These are phyloP conservation scores for Fistularia commersonii DNA, from an alignment of 2,797 vertebrate species.

Conservation along the genomic window DNA sequence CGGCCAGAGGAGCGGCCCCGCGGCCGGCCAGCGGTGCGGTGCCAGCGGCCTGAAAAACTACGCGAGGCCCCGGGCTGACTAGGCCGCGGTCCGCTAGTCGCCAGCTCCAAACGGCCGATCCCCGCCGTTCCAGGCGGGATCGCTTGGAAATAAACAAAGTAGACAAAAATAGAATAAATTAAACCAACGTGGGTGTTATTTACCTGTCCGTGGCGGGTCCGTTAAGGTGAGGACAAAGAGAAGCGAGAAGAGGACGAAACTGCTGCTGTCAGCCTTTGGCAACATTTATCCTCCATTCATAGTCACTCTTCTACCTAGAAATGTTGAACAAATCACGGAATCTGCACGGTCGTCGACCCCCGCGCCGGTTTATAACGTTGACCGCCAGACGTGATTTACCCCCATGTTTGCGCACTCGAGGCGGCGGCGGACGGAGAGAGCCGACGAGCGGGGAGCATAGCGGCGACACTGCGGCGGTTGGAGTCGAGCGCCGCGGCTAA, in stretches of 20 bases:
- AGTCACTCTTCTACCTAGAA: constrained; percentile 80
- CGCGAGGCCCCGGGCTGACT: constrained; percentile 33
- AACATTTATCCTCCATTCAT: constrained; percentile 99
- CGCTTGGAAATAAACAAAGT: not conserved
- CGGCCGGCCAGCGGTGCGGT: constrained; percentile 1
- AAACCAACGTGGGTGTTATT: constrained; percentile 24
- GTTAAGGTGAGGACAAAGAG: constrained; percentile 88
- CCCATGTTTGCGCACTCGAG: constrained; percentile 24
- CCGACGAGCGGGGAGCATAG: constrained; percentile 11
- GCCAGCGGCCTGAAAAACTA: constrained; percentile 20
- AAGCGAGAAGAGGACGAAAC: constrained; percentile 87
- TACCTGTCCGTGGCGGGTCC: constrained; percentile 93
- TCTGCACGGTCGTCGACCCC: constrained; percentile 38
- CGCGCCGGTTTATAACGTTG: constrained; percentile 18
- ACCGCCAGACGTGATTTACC: constrained; percentile 3
- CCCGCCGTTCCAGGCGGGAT: constrained; percentile 3
- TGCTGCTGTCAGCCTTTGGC: constrained; percentile 93
- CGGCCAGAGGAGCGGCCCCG: not conserved
- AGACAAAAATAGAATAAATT: constrained; percentile 4
- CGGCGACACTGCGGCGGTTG: constrained; percentile 4
- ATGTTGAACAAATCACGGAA: constrained; percentile 53
- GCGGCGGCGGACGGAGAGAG: not conserved
- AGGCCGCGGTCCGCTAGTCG: constrained; percentile 44
- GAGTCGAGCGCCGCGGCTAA: constrained; percentile 32
- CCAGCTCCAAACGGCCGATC: not conserved